Base-by-base conservation (phyloP, 2,113 vertebrate genomes). In the Myiagra hebetior region DNA sequence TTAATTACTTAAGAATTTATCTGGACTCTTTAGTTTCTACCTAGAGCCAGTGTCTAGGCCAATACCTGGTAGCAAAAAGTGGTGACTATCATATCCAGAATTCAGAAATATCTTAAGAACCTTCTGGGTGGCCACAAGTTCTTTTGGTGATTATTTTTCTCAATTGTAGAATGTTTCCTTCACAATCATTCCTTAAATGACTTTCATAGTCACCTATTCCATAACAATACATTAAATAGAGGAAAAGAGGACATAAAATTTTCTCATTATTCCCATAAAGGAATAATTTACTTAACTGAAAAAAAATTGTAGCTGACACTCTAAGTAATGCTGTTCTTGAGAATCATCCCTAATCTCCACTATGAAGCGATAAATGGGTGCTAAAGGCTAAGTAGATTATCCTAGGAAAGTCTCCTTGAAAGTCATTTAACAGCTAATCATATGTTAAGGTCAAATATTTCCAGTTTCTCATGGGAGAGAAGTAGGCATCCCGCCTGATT, bases 301-400 rank as follows among this genome's bases (percentile, higher is more conserved):
- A 81, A 82, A 86, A 75, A 75, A n/a, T n/a, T 14, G 19, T 63
- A 68, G 23, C 77, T 56, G 31, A 89, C 50, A 49, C 83, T 91
- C 55, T n/a, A 93, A 87, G 42, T 79, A 91, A 80, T 74, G 33
- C 49, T 64, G 35, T 91, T 96, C 69, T 95, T 89, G 84, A 79
- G 91, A 88, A 95, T 84, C 2, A 5, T 69, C 78, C 65, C 39
- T 79, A 89, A 85, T 96, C 96, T 91, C 77, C 37, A 82, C 77
- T 60, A 33, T 60, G 77, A 93, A 96, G 56, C 44, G 57, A 94
- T 97, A 97, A 96, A 92, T 88, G 83, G 46, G 9, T 89, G 70
- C 56, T 96, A 94, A 97, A 96, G 95, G 56, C 75, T 97, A 97
- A 97, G 83, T 18, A 91, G 64, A 94, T 96, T 92, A 97, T 91